Conservation (phyloP, 92 coral and sea anemone genomes). For the Actinostola sp. region DNA sequence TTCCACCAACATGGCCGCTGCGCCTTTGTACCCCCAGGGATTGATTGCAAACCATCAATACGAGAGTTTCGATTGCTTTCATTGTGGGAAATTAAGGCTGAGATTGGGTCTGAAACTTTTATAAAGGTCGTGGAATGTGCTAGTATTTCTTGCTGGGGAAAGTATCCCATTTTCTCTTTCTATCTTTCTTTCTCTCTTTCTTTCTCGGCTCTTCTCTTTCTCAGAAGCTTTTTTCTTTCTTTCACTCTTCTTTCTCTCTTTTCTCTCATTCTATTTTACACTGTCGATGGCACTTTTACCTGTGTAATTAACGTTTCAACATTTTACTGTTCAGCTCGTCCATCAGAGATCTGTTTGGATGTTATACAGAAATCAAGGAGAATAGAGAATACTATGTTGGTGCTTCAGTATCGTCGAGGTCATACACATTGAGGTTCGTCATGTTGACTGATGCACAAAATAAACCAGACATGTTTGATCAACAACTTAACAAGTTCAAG, state of each 20-base stretch:
- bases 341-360: constrained; percentile 11
- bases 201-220: background rate
- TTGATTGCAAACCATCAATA: no score
- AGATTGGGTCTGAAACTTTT: no score
- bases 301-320: background rate
- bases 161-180: background rate
- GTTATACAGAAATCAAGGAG: background rate
- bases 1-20: no score
- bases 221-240: no score
- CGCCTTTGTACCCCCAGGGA: no score
- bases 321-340: background rate
- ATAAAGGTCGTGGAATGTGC: no score
- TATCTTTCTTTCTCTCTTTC: no score
- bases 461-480: constrained; percentile 15
- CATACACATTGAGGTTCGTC: constrained; percentile 9
- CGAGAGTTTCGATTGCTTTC: no score
- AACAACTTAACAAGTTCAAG: constrained; percentile 6
- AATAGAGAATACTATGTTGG: constrained; percentile 22
- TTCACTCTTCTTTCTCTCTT: no score
- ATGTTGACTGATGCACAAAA: constrained; percentile 1
- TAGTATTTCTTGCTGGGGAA: background rate
- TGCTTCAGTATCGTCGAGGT: background rate
- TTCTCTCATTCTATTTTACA: no score
- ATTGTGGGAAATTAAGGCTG: no score
- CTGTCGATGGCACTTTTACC: background rate